A percentile compares a stretch with the other conserved stretches of the same genome.
Evolutionary conservation across 2,888 invertebrate genomes (phyloP).

Genomic region (Galeruca laticollis): DNA sequence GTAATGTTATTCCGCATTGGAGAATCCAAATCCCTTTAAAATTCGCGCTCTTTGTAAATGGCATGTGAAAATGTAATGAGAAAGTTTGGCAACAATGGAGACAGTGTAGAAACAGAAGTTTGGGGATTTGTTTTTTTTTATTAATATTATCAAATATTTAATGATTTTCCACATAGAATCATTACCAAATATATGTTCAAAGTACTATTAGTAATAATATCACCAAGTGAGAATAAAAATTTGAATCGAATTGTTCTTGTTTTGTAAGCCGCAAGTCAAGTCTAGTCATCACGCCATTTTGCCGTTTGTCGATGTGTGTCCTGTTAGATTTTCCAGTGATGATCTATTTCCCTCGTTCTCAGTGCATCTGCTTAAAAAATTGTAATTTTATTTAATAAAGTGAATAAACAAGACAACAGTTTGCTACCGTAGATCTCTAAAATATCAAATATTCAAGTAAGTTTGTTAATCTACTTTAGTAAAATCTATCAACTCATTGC

Average conservation of each 20-base stretch:
- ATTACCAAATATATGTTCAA: neutral
- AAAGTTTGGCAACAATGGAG: constrained; percentile 49
- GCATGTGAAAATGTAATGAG: constrained; percentile 19
- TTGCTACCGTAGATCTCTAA: neutral
- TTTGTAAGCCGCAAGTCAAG: constrained; percentile 28
- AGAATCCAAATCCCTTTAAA: constrained; percentile 49
- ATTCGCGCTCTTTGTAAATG: constrained; percentile 51
- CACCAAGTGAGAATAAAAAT: constrained; percentile 4
- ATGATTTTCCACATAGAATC: constrained; percentile 2
- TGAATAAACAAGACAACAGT: neutral
- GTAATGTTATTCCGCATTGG: constrained; percentile 49
- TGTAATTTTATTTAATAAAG: neutral
- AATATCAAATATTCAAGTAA: constrained; percentile 6
- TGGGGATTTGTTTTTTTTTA: neutral
- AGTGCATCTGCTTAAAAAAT: neutral
- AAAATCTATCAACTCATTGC: neutral
- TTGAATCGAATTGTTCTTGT: constrained; percentile 15
- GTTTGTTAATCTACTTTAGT: neutral
- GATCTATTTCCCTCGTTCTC: neutral
- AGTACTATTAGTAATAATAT: constrained; percentile 4
- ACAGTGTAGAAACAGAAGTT: constrained; percentile 30
- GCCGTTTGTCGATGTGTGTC: constrained; percentile 34
- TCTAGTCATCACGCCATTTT: constrained; percentile 33
- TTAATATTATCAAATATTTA: constrained; percentile 10
- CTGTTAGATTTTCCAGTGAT: constrained; percentile 16